Evolutionary conservation across 1,140 invertebrate genomes (phyloP), one percentile per base, ranked within the genome.

Genomic region (Coptotermes formosanus): DNA sequence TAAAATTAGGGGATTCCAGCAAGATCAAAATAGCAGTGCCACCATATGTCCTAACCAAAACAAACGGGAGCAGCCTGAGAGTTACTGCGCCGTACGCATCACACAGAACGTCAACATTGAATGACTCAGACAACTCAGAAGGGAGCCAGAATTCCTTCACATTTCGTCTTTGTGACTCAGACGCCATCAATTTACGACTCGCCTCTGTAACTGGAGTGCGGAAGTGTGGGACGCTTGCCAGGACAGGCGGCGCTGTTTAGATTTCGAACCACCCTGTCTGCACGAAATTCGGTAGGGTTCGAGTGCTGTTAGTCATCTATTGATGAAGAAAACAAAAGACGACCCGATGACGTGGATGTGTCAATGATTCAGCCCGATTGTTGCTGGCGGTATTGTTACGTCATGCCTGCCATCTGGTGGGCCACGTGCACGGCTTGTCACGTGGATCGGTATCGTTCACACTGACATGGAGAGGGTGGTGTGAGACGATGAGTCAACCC

Each of bases 331-430:
- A 75, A 75, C 64, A 75, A 75, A 75, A 75, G 64, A 75, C 25
- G 25, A 75, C 6, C 7, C 64, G 64, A 75, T 75, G 64, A 75
- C 64, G 64, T 75, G 64, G 7, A 75, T 30, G 64, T 75, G 64
- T 75, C 64, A 75, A 75, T 75, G 64, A 75, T 75, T 75, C 64
- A 75, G 64, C 64, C 64, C 64, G 64, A 75, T 75, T 75, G 64
- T 75, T 75, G 64, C 64, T 30, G 64, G 64, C 64, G 64, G 52
- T 75, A 75, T 75, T 75, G 64, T 75, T 75, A 30, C 64, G 64
- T 75, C 64, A 75, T 75, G 59, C n/a, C 25, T 75, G 64, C 64
- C 64, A 75, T 75, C 64, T 75, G 64, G 64, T 75, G 64, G 64
- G 64, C 64, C 64, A 75, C 64, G 64, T 75, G 64, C 64, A 30